Base-by-base conservation (phyloP, 1,140 invertebrate genomes). In the Leptinotarsa undecemlineata region DNA sequence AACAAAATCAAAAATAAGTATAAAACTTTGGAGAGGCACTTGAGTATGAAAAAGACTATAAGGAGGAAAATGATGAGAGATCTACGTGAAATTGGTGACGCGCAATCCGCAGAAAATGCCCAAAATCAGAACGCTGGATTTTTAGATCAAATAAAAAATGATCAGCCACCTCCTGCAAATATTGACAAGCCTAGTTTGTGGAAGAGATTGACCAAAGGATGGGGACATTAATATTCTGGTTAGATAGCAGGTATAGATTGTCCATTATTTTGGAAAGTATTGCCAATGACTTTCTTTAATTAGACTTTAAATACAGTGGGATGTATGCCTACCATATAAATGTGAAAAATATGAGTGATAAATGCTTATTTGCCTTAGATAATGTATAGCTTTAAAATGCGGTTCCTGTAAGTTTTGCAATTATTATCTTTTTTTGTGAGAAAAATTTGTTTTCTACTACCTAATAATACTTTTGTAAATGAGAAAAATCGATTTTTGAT, bases 31-130 rank as follows among this genome's bases (percentile, higher is more conserved):
- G 93, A 95, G 81, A 87, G 92, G 74, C 93, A 94, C 83, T 86
- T 95, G 71, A 94, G 93, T 76, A 95, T 95, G 93, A 95, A 95
- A 86, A 95, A 95, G 83, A 94, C 93, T 6, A 94, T 94, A 73
- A 85, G 93, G 61, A 95, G 94, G 85, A 94, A 94, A 85, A 94
- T 95, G 79, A 95, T 94, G 92, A 87, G 93, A 6, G 93, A 94
- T 81, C 86, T 95, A 63, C 90, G 82, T 67, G 83, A 85, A 69
- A 85, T 85, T 47, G 84, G 83, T 17, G 84, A 84, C 74, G 83
- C 82, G 4, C 74, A 74, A 6, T 70, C 76, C 3, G 76, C 79
- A 26, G 73, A 81, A 17, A 78, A 78, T 68, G 70, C 78, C 64
- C 73, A 74, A 48, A 66, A 48, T 17, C 76, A 81, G 62, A 75